Evolutionary conservation across 2,888 invertebrate species (phyloP).

Genomic region (Stenotaenia linearis): DNA sequence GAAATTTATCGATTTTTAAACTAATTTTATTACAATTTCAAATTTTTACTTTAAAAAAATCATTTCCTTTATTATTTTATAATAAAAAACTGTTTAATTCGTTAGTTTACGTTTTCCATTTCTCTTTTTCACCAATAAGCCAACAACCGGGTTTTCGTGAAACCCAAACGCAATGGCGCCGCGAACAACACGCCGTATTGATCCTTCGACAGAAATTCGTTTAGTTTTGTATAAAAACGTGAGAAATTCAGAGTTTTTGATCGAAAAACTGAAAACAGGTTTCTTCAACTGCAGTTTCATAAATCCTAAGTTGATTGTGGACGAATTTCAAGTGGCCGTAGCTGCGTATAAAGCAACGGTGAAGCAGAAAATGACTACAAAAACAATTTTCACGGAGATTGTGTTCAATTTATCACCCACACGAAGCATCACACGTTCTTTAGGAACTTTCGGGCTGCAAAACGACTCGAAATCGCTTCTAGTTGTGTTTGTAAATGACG

Average conservation of each 20-base stretch:
- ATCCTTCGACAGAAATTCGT: not conserved
- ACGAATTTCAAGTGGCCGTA: not conserved
- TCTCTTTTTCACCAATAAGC: no score
- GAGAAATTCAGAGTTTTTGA: not conserved
- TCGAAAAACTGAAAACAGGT: not conserved
- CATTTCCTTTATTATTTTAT: no score
- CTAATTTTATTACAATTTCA: no score
- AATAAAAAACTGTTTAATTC: no score
- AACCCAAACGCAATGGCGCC: no score
- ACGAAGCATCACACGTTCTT: not conserved
- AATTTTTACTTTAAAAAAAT: no score
- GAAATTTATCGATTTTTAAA: no score
- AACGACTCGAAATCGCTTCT: not conserved
- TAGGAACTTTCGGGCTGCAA: not conserved
- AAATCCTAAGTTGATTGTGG: not conserved
- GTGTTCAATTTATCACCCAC: not conserved
- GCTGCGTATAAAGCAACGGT: not conserved
- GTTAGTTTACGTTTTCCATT: no score
- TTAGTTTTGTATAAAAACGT: not conserved
- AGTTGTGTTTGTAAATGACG: not conserved
- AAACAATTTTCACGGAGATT: not conserved
- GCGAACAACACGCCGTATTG: no score
- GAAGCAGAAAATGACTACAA: not conserved
- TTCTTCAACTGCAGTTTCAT: not conserved
- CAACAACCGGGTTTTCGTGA: no score